phyloP scores from a whole-genome alignment of 2,113 vertebrate species.

The Gobius niger region DNA sequence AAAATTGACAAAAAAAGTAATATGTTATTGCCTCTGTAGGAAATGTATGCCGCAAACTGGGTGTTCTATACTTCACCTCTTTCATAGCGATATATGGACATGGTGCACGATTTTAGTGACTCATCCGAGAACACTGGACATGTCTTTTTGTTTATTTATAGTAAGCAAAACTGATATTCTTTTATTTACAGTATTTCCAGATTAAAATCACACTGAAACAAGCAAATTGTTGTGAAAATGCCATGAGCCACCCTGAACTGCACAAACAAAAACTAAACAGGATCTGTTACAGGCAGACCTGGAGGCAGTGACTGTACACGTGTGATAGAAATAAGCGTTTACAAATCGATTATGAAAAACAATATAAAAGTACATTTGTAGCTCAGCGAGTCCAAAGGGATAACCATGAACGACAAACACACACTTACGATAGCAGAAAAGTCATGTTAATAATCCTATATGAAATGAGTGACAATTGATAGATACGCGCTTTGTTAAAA shows the following conservation, averaged over 20 bases:
- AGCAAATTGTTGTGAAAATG: conserved; percentile 50
- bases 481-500: not conserved
- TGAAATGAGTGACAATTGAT: not conserved
- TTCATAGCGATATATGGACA: too few relatives aligned
- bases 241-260: conserved; percentile 40
- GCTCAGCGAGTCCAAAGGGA: conserved; percentile 53
- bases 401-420: not conserved
- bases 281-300: conserved; percentile 69
- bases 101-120: not conserved
- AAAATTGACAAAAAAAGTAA: too few relatives aligned
- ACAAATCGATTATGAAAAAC: conserved; percentile 74
- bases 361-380: conserved; percentile 30
- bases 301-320: conserved; percentile 70
- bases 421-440: conserved; percentile 2
- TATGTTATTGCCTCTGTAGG: too few relatives aligned
- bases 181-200: conserved; percentile 62
- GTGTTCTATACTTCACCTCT: too few relatives aligned
- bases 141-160: not conserved
- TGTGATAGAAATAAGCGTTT: conserved; percentile 85
- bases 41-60: too few relatives aligned
- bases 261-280: conserved; percentile 50
- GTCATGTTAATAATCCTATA: not conserved
- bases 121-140: not conserved
- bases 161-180: conserved; percentile 28
- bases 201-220: conserved; percentile 66